Percentiles rank a stretch among this genome's conserved stretches.
Evolutionary conservation across 2,113 vertebrate species (phyloP).

Genomic region (Boulengeromyrus knoepffleri): DNA sequence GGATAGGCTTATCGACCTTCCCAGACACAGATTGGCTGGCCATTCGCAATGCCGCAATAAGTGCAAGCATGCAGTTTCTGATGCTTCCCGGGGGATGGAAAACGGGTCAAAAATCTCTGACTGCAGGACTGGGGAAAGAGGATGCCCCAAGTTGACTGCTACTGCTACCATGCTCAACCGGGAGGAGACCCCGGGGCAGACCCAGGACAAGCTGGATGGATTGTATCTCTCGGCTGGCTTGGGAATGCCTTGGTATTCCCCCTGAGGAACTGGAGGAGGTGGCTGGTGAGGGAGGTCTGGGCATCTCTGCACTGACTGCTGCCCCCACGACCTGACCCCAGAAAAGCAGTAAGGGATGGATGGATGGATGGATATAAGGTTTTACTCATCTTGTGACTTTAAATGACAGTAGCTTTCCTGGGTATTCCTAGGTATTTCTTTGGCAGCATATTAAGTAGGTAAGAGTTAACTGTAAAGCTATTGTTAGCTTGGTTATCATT

Average conservation of each 20-base stretch:
- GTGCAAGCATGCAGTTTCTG: background rate
- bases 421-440: background rate
- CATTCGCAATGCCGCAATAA: background rate
- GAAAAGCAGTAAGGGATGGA: background rate
- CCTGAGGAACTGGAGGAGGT: background rate
- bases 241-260: background rate
- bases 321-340: background rate
- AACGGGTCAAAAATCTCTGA: background rate
- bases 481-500: background rate
- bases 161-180: background rate
- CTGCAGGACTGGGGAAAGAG: background rate
- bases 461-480: background rate
- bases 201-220: background rate
- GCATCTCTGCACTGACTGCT: background rate
- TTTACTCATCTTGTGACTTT: background rate
- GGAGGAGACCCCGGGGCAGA: background rate
- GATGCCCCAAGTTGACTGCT: too few species aligned
- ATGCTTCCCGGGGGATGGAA: background rate
- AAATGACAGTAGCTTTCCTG: background rate
- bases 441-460: background rate
- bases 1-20: background rate
- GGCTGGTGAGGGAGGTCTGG: background rate
- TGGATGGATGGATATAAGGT: background rate
- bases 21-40: background rate
- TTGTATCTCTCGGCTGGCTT: background rate